Conservation (phyloP, 2,888 invertebrate genomes). For the Matsumyia berberina region DNA sequence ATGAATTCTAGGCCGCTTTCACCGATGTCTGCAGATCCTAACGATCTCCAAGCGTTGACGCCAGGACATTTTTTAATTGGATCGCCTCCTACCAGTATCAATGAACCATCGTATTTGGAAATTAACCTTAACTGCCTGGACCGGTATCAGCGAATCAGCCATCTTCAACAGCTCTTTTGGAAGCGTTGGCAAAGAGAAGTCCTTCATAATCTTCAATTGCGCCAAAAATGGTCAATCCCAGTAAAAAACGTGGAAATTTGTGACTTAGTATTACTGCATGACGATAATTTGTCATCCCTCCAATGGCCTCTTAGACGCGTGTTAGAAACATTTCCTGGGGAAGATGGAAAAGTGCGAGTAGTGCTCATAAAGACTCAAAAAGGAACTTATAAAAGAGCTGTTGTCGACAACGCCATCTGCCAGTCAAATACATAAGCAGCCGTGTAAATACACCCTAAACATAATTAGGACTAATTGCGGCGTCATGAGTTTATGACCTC, state of each 20-base stretch:
- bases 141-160: background rate
- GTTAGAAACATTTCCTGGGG: background rate
- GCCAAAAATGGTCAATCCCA: background rate
- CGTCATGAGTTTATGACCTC: no score
- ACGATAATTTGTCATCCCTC: background rate
- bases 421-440: no score
- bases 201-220: background rate
- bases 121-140: background rate
- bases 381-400: no score
- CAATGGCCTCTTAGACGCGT: background rate
- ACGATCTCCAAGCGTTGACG: background rate
- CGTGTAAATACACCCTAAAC: no score
- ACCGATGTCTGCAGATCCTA: background rate
- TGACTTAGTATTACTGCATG: background rate
- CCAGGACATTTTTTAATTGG: conserved; percentile 5
- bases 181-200: no score
- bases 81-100: background rate
- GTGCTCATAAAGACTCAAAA: no score
- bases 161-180: no score
- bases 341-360: no score
- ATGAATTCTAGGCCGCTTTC: conserved; percentile 2
- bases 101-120: no score
- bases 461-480: no score
- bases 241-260: background rate
- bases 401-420: no score